Evolutionary conservation across 2,888 invertebrate species (phyloP), one percentile per base, ranked within the genome.

Genomic region (Drosophila yooni): DNA sequence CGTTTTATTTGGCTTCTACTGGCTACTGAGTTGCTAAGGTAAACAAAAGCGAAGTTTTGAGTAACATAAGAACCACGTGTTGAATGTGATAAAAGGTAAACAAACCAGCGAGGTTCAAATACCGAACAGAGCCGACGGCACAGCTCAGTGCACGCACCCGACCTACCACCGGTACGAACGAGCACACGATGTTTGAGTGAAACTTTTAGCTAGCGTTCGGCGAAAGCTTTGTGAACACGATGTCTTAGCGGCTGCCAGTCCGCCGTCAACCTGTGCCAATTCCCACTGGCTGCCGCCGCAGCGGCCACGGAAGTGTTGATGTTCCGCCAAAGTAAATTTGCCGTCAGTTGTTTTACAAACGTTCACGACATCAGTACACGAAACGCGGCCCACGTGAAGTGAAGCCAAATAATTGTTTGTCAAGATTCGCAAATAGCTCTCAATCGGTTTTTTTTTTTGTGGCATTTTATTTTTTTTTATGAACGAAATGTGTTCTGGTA

Each of bases 321-420:
- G 81, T 78, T 84, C 70, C 74, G 79, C 71, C 79, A 78, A 67
- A 83, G 59, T 67, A 48, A 80, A 69, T 64, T 72, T 76, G 82
- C 76, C 76, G 68, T 91, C 88, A 92, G 92, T 92, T 89, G 83
- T 85, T 84, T 77, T 85, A 75, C 81, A 83, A 83, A 76, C 90
- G 91, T 88, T 80, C 76, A 75, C 88, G 85, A 77, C 80, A 73
- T 68, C 86, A 86, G 91, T 87, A 59, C 76, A 50, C 70, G 60
- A 61, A 48, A 63, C 43, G 59, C 56, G 46, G 60, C 40, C 21
- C 33, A 48, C 36, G 29, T 48, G 18, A 53, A 52, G 25, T 27
- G 33, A 6, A 38, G 21, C 51, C 10, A 59, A 80, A 15, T 36
- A 65, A 52, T 59, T 70, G 36, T 59, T 59, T 52, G 11, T 63